Evolutionary conservation across 2,797 vertebrate genomes (phyloP), one percentile per base, ranked within the genome.

Genomic region (Lutjanus argentimaculatus): DNA sequence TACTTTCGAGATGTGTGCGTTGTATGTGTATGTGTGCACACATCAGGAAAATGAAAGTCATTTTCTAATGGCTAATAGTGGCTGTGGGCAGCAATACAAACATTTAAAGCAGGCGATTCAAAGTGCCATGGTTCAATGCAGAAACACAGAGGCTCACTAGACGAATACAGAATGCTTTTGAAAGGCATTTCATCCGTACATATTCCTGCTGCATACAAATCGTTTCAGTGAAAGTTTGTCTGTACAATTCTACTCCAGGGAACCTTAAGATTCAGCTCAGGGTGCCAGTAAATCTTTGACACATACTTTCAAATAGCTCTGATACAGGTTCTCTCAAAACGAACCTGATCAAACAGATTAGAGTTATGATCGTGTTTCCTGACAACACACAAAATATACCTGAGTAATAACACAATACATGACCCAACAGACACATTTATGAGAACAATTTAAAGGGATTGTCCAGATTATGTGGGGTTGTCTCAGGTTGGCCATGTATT

Each of bases 191-290:
- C 70, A 86, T 88, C 80, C 58, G 40, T 72, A 73, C 65, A 76
- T 82, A 83, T 88, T 89, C 86, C 81, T 72, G 76, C 85, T 79
- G 91, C 92, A 93, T 93, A 91, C 89, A 92, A 90, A 93, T 91
- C 2, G 16, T 85, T 80, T 79, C 63, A 53, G 65, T 61, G 66
- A 70, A 87, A 85, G 70, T 87, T 87, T 82, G 78, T 87, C 88
- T 85, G 79, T 77, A 74, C 48, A 43, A 74, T 82, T 77, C 57
- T n/a, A 64, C 86, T 76, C 75, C 22, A 19, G 83, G 85, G 89
- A 86, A 70, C 46, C 13, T 92, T 86, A 86, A 79, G 52, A 90
- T 92, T 91, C 90, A 88, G 84, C 85, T 91, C 87, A 84, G 75
- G 74, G 67, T 68, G 21, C 51, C 85, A 69, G 67, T 48, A 61